Base-by-base conservation (phyloP, 2,888 invertebrate genomes). In the Cartodere bifasciata region DNA sequence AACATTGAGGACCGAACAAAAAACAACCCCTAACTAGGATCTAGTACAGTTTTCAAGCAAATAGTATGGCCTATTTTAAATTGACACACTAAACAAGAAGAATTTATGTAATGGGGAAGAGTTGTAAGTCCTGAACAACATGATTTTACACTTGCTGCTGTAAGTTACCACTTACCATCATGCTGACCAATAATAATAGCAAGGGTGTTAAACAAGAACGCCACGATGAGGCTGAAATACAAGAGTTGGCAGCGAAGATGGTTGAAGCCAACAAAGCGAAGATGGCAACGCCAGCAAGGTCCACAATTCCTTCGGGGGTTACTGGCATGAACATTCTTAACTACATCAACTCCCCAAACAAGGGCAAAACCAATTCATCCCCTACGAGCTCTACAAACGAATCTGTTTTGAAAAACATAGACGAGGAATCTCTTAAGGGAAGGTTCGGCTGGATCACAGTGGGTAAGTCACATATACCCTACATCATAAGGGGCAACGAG, bases 381-480 rank as follows among this genome's bases (percentile, higher is more conserved):
- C 12, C 28, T 29, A 61, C 72, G 6, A 64, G 65, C 38, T 56
- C 63, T 2, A 45, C 45, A 0, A 41, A 54, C 1, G 50, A 47
- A 15, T 32, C 39, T 2, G n/a, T n/a, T n/a, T n/a, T n/a, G n/a
- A 48, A 46, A 29, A 46, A 46, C 23, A 47, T 55, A 2, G 84
- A 84, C 51, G 83, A 83, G 47, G 77, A 81, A 41, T 82, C 82
- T 35, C 72, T 76, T 53, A 72, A 77, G 47, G 81, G 83, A 22
- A 75, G 83, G 49, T 94, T 92, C 58, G 90, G 90, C 30, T 94
- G 92, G 92, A 79, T 81, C 36, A 78, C 78, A 46, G 73, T 92
- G 28, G 88, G 86, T 38, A 82, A 82, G 50, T 75, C 74, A 45
- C 76, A 79, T 58, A 83, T 94, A 52, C 94, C 94, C 2, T 91